Conservation (phyloP, 1,140 invertebrate species). For the Pachyrhynchus sulphureomaculatus region DNA sequence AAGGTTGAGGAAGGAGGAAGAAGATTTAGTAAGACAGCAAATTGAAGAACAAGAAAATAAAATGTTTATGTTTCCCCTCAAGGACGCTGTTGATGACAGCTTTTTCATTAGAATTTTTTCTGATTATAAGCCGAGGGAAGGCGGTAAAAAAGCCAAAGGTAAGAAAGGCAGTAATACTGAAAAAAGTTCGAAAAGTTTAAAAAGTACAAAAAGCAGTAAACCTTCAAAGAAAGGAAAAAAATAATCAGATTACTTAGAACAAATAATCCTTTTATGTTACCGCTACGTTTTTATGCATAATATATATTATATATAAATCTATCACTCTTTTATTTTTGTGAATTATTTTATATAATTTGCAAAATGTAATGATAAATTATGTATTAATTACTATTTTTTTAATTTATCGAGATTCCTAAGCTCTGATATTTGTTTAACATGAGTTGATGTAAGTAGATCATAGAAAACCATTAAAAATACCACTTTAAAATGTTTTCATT, state of each 20-base stretch:
- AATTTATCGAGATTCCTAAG: too few species aligned
- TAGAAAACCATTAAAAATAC: too few species aligned
- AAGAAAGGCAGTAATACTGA: conserved; percentile 11
- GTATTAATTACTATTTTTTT: too few species aligned
- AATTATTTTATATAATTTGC: too few species aligned
- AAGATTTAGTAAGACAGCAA: conserved; percentile 22
- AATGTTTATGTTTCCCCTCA: conserved; percentile 39
- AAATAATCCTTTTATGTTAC: too few species aligned
- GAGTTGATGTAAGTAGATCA: too few species aligned
- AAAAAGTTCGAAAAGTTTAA: conserved; percentile 12
- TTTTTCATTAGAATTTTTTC: conserved; percentile 39
- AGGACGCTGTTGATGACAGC: conserved; percentile 36
- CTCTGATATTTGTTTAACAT: too few species aligned
- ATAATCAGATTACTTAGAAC: background rate
- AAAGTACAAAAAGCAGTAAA: conserved; percentile 1
- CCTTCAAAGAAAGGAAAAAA: conserved; percentile 7
- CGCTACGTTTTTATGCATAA: too few species aligned
- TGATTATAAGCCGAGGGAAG: conserved; percentile 33
- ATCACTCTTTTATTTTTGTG: too few species aligned
- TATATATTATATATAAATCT: too few species aligned
- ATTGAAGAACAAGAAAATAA: conserved; percentile 32
- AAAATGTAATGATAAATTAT: too few species aligned
- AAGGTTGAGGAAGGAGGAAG: conserved; percentile 23
- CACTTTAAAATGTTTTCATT: too few species aligned
- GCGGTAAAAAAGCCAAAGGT: conserved; percentile 1